Conservation (phyloP, 1,140 invertebrate genomes). For the Cotesia glomerata region DNA sequence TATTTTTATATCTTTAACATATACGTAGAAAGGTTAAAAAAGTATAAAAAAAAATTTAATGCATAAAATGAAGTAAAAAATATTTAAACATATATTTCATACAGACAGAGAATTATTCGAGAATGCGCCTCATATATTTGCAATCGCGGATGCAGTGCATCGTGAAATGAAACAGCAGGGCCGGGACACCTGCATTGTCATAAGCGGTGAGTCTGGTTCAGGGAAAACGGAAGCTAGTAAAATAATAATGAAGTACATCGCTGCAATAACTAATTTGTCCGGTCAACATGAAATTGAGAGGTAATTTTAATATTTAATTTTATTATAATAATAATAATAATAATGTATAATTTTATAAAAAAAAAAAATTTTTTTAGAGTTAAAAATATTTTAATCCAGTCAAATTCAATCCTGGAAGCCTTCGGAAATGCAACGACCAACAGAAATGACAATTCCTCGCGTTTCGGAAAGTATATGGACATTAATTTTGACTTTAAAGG, state of each 20-base stretch:
- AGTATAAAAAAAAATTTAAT: not conserved
- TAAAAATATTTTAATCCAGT: conserved; percentile 95
- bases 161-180: conserved; percentile 87
- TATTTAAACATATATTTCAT: conserved; percentile 40
- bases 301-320: conserved; percentile 57
- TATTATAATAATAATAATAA: conserved; percentile 10
- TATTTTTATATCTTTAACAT: too few relatives aligned
- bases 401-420: conserved; percentile 93
- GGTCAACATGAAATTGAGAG: conserved; percentile 94
- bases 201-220: conserved; percentile 93
- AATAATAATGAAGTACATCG: conserved; percentile 99
- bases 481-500: conserved; percentile 99
- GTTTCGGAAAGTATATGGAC: conserved; percentile 99
- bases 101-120: conserved; percentile 89
- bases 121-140: conserved; percentile 93
- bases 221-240: conserved; percentile 98
- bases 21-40: too few relatives aligned
- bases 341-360: conserved; percentile 15
- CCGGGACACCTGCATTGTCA: conserved; percentile 94
- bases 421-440: conserved; percentile 99
- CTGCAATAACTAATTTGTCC: conserved; percentile 92
- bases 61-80: too few relatives aligned
- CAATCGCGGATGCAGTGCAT: conserved; percentile 93
- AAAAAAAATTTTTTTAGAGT: conserved; percentile 72
- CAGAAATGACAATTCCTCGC: conserved; percentile 95